These are phyloP conservation scores for Andrena dorsata DNA, from an alignment of 2,888 invertebrate genomes.

Conservation along the genomic window DNA sequence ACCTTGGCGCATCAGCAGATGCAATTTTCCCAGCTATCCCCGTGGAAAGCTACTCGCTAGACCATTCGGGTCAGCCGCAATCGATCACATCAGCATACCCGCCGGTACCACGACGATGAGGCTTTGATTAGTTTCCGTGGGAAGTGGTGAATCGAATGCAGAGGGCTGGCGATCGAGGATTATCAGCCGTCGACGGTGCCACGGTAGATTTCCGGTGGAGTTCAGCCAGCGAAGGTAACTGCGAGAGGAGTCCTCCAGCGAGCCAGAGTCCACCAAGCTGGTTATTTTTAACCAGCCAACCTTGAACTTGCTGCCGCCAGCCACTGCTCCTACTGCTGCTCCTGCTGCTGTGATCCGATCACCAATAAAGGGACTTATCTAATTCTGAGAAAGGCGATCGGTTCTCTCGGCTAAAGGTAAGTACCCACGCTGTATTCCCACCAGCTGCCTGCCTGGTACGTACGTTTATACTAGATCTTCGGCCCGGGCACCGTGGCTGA, in stretches of 20 bases:
- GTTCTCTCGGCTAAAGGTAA: constrained; percentile 69
- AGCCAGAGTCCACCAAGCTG: constrained; percentile 63
- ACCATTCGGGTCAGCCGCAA: neutral
- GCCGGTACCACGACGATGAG: neutral
- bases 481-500: constrained; percentile 27
- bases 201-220: constrained; percentile 68
- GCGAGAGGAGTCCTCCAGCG: constrained; percentile 47
- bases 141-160: neutral
- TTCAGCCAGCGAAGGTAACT: constrained; percentile 39
- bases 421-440: constrained; percentile 67
- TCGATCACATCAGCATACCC: constrained; percentile 17
- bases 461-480: constrained; percentile 42
- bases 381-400: constrained; percentile 80
- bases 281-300: constrained; percentile 79
- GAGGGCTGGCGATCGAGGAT: neutral
- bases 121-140: neutral
- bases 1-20: neutral
- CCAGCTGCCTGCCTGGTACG: constrained; percentile 47
- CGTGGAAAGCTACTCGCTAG: neutral
- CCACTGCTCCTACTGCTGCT: constrained; percentile 61
- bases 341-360: constrained; percentile 78
- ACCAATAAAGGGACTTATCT: constrained; percentile 81
- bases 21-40: constrained; percentile 11
- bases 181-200: constrained; percentile 2
- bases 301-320: constrained; percentile 78